Evolutionary conservation across 2,113 vertebrate species (phyloP), one percentile per base, ranked within the genome.

Genomic region (Galbula dea): DNA sequence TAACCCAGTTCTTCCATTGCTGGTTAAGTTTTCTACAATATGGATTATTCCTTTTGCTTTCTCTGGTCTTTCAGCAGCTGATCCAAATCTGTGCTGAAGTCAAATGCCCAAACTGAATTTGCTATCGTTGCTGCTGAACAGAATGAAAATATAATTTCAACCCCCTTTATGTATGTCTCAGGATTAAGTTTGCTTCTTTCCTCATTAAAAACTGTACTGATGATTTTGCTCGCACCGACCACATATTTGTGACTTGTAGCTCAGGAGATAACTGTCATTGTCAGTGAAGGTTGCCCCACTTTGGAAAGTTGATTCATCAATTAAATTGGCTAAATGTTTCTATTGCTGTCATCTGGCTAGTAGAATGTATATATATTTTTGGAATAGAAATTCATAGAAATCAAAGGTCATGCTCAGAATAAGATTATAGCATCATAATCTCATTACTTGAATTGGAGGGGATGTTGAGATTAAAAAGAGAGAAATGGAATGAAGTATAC

Each of bases 381-480:
- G n/a, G 26, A 48, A 36, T 34, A 87, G 45, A 87, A 93, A 92
- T 69, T 67, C 73, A 72, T 22, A 81, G 55, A 93, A 95, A 78
- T 79, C 45, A 94, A 92, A 96, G 65, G 91, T 89, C 86, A 88
- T 45, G 79, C 67, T 82, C 57, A 75, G 61, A 96, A 93, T 89
- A 54, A 78, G 82, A 88, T 95, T 93, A 89, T 54, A 75, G 30
- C 34, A 22, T 92, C 57, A 65, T 94, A 88, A 95, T 95, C 75
- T 83, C 48, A 67, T 94, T 93, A 85, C 59, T 76, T 85, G 67
- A 88, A 37, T 52, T 90, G 74, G 63, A 72, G 49, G 22, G 83
- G 29, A 29, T 66, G 68, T n/a, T 77, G 59, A 67, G 74, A 79
- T 76, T 83, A 83, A 79, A 88, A 86, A 69, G 52, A 61, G 58